Conservation (phyloP, 2,888 invertebrate genomes). For the Nysson spinosus region DNA sequence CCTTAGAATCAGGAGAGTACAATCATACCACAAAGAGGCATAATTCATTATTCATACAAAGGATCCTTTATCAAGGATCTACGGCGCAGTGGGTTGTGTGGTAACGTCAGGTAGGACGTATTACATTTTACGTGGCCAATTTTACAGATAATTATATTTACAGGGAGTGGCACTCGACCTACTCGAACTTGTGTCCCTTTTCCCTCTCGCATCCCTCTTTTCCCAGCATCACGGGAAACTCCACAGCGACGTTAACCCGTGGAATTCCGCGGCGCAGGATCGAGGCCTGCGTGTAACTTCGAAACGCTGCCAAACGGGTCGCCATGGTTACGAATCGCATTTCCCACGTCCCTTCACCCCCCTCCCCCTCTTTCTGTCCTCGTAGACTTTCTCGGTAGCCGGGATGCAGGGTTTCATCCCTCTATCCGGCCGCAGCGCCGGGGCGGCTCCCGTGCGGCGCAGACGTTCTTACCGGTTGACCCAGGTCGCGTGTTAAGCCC, state of each 20-base stretch:
- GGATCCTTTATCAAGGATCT: too few species aligned
- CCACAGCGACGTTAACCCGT: slow-evolving; percentile 37
- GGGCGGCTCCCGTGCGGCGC: slow-evolving; percentile 74
- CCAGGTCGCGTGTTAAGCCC: slow-evolving; percentile 62
- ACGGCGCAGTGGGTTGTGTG: too few species aligned
- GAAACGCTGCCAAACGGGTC: slow-evolving; percentile 55
- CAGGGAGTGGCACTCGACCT: slow-evolving; percentile 58
- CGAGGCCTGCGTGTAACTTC: slow-evolving; percentile 62
- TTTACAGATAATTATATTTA: slow-evolving; percentile 54
- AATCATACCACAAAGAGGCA: too few species aligned
- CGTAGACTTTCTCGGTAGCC: slow-evolving; percentile 26
- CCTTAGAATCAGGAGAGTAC: too few species aligned
- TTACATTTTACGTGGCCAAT: slow-evolving; percentile 21
- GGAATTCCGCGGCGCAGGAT: slow-evolving; percentile 61
- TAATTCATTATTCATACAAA: too few species aligned
- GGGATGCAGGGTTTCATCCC: slow-evolving; percentile 66
- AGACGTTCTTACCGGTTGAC: slow-evolving; percentile 72
- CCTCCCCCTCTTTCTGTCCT: slow-evolving; percentile 35
- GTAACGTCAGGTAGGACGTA: background rate
- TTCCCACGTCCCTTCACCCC: slow-evolving; percentile 37
- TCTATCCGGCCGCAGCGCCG: slow-evolving; percentile 67
- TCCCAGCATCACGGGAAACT: slow-evolving; percentile 21
- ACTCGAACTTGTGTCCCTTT: slow-evolving; percentile 46
- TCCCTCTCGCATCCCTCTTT: slow-evolving; percentile 7
- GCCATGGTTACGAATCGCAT: slow-evolving; percentile 62